Evolutionary conservation across 2,113 vertebrate species (phyloP), one percentile per base, ranked within the genome.

Genomic region (Chroicocephalus ridibundus): DNA sequence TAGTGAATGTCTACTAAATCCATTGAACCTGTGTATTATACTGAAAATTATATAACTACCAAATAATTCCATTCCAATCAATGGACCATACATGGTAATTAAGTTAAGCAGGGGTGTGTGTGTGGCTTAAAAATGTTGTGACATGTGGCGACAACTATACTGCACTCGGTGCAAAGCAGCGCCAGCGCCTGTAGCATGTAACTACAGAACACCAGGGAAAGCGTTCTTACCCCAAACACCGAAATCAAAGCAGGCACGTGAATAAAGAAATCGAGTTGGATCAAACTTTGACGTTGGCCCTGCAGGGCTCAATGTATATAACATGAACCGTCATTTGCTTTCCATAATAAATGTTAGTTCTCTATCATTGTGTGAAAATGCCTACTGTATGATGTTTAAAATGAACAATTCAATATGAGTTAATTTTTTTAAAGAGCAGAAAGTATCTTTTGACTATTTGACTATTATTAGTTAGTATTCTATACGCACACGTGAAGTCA

Each of bases 211-310:
- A 15, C 27, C 27, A 58, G 58, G 27, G 29, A 42, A 71, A 24
- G 9, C 18, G 6, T 19, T 26, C 68, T 9, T 17, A 17, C 9
- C 7, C 9, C 7, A 51, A 74, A 20, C 5, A 24, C 9, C 2
- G n/a, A 38, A 32, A 55, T 34, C 38, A 70, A 62, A 3, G 0
- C 49, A 78, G 54, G 3, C 34, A 11, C 4, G 1, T 0, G 16
- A 54, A 75, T 11, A 15, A 75, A 90, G 4, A 15, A 34, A 72
- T 29, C 14, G 22, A 22, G 2, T 1, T 15, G 34, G 58, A 69
- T 44, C 54, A 46, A 25, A 27, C 57, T 7, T 11, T 20, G 27
- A 27, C 32, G 25, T 0, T 46, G 57, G 34, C 22, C 79, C 38
- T 47, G 29, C 25, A 29, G 11, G 25, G 42, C 15, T 58, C 62